Evolutionary conservation across 1,140 invertebrate species (phyloP).

Genomic region (Formica exsecta): DNA sequence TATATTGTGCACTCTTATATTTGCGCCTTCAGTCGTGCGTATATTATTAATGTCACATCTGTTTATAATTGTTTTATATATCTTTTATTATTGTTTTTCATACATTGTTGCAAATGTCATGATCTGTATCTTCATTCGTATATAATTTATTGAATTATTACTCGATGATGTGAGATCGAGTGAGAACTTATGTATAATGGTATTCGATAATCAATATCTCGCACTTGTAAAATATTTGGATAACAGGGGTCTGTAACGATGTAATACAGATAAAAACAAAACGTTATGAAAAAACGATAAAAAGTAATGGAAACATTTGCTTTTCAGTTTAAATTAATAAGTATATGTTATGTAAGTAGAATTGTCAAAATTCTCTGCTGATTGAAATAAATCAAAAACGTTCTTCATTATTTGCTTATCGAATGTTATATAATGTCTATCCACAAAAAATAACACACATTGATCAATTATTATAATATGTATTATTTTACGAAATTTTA

Average conservation of each 20-base stretch:
- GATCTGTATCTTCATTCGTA: not conserved
- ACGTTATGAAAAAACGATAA: not conserved
- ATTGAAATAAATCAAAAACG: not conserved
- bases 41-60: no score
- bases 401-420: not conserved
- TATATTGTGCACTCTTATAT: not conserved
- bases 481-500: not conserved
- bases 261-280: not conserved
- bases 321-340: not conserved
- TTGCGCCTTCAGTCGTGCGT: no score
- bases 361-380: not conserved
- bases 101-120: no score
- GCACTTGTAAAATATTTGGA: constrained; percentile 2
- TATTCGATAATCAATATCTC: constrained; percentile 16
- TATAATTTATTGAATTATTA: constrained; percentile 1
- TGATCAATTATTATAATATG: not conserved
- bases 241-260: not conserved
- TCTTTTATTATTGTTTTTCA: not conserved
- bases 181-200: not conserved
- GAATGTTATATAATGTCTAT: not conserved
- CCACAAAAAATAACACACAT: no score
- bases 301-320: not conserved
- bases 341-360: not conserved
- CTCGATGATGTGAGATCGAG: not conserved
- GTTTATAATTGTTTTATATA: not conserved